Conservation (phyloP, 2,113 vertebrate genomes). For the Bubo bubo region DNA sequence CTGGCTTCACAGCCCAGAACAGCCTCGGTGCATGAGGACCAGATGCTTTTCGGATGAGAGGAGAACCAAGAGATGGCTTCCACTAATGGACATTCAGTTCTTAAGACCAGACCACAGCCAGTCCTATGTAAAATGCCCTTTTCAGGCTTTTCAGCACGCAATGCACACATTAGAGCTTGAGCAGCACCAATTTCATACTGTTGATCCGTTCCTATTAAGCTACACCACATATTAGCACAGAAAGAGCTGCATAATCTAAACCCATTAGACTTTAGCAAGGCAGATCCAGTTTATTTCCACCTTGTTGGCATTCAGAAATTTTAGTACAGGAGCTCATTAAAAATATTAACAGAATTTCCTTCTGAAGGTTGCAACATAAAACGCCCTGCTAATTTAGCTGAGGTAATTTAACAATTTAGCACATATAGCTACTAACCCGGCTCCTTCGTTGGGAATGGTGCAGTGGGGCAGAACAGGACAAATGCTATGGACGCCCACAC, state of each 20-base stretch:
- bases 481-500: accelerated
- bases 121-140: neutral
- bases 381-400: neutral
- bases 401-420: neutral
- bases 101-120: neutral
- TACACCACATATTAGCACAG: accelerated
- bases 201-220: neutral
- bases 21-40: accelerated
- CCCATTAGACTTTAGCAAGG: neutral
- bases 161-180: neutral
- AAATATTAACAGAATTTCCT: neutral
- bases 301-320: neutral
- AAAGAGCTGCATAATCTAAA: neutral
- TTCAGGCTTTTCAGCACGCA: neutral
- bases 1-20: neutral
- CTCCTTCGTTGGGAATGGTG: neutral
- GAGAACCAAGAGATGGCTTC: neutral
- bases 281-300: neutral
- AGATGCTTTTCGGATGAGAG: neutral
- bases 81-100: neutral
- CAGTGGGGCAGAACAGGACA: neutral
- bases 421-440: neutral
- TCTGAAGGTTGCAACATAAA: neutral
- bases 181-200: neutral
- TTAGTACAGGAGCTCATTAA: neutral